Conservation (phyloP, 2,797 vertebrate genomes). For the Gadopsis bispinosus region DNA sequence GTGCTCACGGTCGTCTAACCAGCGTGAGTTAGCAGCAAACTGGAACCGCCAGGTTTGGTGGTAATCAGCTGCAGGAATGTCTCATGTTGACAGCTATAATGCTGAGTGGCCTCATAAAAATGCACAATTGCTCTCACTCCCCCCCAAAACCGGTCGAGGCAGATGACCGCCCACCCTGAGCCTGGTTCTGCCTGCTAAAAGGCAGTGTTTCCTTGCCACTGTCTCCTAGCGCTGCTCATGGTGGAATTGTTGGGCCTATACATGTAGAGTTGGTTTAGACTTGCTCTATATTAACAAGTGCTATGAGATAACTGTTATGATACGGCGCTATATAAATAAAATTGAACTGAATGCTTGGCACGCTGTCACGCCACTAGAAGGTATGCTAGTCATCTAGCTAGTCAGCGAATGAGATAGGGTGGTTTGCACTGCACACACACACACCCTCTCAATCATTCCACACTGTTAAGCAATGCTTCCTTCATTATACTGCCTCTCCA, state of each 20-base stretch:
- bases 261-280: too few relatives aligned
- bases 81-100: slow-evolving; percentile 24
- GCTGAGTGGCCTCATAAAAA: slow-evolving; percentile 46
- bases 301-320: too few relatives aligned
- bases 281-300: too few relatives aligned
- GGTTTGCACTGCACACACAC: slow-evolving; percentile 11
- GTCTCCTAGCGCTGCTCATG: too few relatives aligned
- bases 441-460: slow-evolving; percentile 54
- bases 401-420: slow-evolving; percentile 10
- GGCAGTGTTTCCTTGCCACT: too few relatives aligned
- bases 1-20: slow-evolving; percentile 5
- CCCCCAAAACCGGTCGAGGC: too few relatives aligned
- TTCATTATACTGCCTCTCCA: not conserved
- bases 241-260: too few relatives aligned
- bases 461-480: slow-evolving; percentile 27
- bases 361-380: slow-evolving; percentile 63
- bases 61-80: slow-evolving; percentile 32
- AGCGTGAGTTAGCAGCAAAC: not conserved
- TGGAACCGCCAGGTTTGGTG: not conserved
- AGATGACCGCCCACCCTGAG: too few relatives aligned
- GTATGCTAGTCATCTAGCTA: slow-evolving; percentile 62
- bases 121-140: not conserved
- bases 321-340: too few relatives aligned
- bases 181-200: too few relatives aligned
- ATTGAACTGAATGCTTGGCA: slow-evolving; percentile 53